Base-by-base conservation (phyloP, 2,113 vertebrate genomes). In the Malurus cyaneus region DNA sequence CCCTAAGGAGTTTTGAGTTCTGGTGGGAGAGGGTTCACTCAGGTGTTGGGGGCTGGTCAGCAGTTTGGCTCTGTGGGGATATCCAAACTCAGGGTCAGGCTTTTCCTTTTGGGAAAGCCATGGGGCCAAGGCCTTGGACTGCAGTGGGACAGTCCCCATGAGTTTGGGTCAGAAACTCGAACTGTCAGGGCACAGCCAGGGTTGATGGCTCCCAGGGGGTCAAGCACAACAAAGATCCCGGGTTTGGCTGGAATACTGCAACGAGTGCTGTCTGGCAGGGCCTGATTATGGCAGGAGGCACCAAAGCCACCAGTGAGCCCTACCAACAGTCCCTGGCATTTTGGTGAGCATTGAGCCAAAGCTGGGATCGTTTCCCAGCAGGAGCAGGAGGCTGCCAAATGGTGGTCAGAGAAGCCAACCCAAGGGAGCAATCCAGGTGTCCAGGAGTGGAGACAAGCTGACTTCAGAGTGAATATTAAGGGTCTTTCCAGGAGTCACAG, bases 171-270 rank as follows among this genome's bases (percentile, higher is more conserved):
- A 67, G 47, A 74, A n/a, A 70, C 1, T 15, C 61, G 52, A 81
- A 32, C n/a, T 49, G 20, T 3, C 14, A 69, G 29, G 9, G 5
- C 14, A 66, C 4, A 32, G 7, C 8, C 57, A 49, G 39, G 9
- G 9, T 9, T 42, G 23, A 24, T 5, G 4, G 3, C 6, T 60
- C 19, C 41, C 34, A 19, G 15, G 32, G 14, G 12, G 9, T 14
- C 61, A 76, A 49, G 4, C 9, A 25, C 14, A 88, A 8, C 0
- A 1, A 60, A 31, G 24, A 31, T 2, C 11, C 5, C 2, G 6
- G 5, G 3, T 6, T 29, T 56, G 24, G 4, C 29, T 70, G 6
- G 39, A n/a, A 11, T 6, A 4, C 18, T 8, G 3, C 0, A 0
- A 26, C 5, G 6, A 14, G 1, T 3, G 1, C 0, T 3, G 7